These are phyloP conservation scores for Simalia tracyae DNA, from an alignment of 2,797 vertebrate species.

Conservation along the genomic window DNA sequence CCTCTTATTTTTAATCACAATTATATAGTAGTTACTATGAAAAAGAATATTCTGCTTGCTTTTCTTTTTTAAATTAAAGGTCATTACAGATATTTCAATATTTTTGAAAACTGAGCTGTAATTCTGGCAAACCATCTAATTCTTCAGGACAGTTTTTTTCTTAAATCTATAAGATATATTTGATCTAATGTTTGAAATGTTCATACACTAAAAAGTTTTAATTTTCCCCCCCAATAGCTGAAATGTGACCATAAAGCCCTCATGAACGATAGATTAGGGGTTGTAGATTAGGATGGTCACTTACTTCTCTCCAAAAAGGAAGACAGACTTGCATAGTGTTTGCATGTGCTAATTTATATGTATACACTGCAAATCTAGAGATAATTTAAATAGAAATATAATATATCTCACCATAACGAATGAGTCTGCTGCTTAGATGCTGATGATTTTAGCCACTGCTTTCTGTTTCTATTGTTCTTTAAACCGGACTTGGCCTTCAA, in stretches of 20 bases:
- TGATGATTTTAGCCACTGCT: not conserved
- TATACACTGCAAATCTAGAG: not conserved
- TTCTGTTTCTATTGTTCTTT: not conserved
- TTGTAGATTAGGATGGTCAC: not conserved
- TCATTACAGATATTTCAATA: not conserved
- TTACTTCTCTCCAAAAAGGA: not conserved
- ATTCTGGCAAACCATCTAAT: not conserved
- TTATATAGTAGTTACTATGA: not conserved
- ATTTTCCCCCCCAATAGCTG: not conserved
- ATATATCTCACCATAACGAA: not conserved
- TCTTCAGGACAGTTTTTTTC: constrained; percentile 2
- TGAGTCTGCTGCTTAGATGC: not conserved
- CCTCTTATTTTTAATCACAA: not conserved
- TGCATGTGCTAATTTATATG: not conserved
- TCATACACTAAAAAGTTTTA: not conserved
- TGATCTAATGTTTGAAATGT: not conserved
- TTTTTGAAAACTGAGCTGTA: not conserved
- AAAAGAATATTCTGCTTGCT: not conserved
- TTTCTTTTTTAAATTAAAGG: not conserved
- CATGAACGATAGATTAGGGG: not conserved
- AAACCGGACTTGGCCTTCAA: not conserved
- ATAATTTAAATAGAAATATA: not conserved
- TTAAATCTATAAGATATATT: not conserved
- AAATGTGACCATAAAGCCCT: not conserved
- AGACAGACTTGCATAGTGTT: not conserved